phyloP scores from a whole-genome alignment of 2,113 vertebrate species.

The Hippocampus guttulatus region DNA sequence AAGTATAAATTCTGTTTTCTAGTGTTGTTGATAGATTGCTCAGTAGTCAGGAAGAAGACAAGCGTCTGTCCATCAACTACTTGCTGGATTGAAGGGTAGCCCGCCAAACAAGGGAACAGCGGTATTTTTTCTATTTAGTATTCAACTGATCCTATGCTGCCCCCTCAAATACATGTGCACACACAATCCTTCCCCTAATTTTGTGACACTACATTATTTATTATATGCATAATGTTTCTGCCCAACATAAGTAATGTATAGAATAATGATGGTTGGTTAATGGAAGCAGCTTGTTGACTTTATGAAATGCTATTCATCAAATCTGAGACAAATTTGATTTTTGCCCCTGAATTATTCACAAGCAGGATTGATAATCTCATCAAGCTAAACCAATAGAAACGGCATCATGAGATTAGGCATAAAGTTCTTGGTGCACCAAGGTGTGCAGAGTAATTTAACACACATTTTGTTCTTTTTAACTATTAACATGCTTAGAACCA shows the following conservation, averaged over 20 bases:
- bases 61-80: background rate
- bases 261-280: conserved; percentile 62
- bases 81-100: background rate
- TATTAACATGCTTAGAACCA: too few species aligned
- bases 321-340: conserved; percentile 66
- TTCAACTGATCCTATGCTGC: conserved; percentile 27
- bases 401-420: conserved; percentile 37
- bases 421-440: conserved; percentile 26
- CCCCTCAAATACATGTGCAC: background rate
- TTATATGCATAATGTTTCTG: conserved; percentile 63
- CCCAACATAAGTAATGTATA: conserved; percentile 69
- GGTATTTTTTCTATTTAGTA: background rate
- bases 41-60: background rate
- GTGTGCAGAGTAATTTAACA: background rate
- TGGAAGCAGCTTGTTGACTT: conserved; percentile 62
- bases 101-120: background rate
- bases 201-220: conserved; percentile 67
- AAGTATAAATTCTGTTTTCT: too few species aligned
- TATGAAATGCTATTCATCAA: conserved; percentile 75
- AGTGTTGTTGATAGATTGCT: too few species aligned
- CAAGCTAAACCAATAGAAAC: conserved; percentile 63
- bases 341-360: conserved; percentile 61
- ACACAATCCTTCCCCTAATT: conserved; percentile 54
- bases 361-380: conserved; percentile 63
- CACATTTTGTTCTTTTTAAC: background rate